Conservation (phyloP, 2,888 invertebrate genomes). For the Torymus aiolomorphi region DNA sequence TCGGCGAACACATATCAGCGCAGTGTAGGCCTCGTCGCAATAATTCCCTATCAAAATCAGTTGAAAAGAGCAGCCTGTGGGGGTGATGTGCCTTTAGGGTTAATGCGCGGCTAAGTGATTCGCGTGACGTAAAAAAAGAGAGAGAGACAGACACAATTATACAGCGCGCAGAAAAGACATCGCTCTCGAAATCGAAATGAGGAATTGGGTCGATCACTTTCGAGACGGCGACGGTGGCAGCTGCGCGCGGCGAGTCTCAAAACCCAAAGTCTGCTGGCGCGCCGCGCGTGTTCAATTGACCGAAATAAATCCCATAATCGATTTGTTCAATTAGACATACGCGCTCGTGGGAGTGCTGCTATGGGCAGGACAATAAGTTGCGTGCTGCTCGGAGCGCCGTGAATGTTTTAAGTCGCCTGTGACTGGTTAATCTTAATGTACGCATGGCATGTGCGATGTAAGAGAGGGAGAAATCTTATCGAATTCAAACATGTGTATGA, state of each 20-base stretch:
- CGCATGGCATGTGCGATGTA: too few species aligned
- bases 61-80: not conserved
- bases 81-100: too few species aligned
- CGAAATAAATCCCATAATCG: conserved; percentile 36
- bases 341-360: not conserved
- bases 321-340: conserved; percentile 22
- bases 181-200: not conserved
- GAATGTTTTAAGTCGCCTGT: too few species aligned
- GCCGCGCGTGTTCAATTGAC: not conserved
- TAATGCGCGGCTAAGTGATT: too few species aligned
- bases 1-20: conserved; percentile 3
- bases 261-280: conserved; percentile 8
- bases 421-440: too few species aligned
- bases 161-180: not conserved
- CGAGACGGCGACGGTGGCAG: not conserved
- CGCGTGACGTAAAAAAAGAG: conserved; percentile 22
- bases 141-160: not conserved
- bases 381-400: too few species aligned
- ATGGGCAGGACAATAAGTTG: conserved; percentile 17
- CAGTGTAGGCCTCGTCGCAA: not conserved
- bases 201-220: conserved; percentile 44
- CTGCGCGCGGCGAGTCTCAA: not conserved
- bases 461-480: too few species aligned
- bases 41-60: conserved; percentile 19
- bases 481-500: too few species aligned